Evolutionary conservation across 1,140 invertebrate genomes (phyloP), one percentile per base, ranked within the genome.

Genomic region (Acromyrmex charruanus): DNA sequence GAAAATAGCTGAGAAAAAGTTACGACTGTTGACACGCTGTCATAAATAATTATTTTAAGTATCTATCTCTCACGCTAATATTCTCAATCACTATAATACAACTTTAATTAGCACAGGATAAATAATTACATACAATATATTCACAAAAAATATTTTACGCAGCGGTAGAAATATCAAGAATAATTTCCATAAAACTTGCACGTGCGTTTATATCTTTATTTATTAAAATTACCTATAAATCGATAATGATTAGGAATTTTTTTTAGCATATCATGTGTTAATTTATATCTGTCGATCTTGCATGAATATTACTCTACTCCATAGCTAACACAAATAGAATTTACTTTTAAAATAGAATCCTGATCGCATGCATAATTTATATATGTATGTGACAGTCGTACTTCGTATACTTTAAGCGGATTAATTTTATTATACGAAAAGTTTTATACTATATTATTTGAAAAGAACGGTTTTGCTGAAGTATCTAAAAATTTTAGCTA

Each of bases 241-340:
- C 18, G 18, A 74, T 49, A 35, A 16, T 63, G 75, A 75, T 51
- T 63, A 49, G 39, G 39, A 44, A 0, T 10, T 44, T 85, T 58
- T 16, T 66, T 79, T 58, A 66, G 7, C 14, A 14, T 81, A 72
- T 86, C 16, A 59, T 51, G 44, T 6, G 16, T 58, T 80, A 72
- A 68, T 82, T 71, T 69, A 72, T 39, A 63, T 69, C 12, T 71
- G 61, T 3, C 7, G 49, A 14, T 28, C 18, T 35, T 49, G 58
- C 39, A 28, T 53, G n/a, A 72, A 71, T 18, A 51, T 35, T 63
- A 69, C 55, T 81, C 21, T 69, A 71, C 44, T 35, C 44, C n/a
- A 5, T 55, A 35, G 39, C 0, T 59, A 35, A 31, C 28, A 9
- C 44, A 28, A 69, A 35, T 79, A 35, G 49, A 14, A 68, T 68